These are phyloP conservation scores for Oreochromis aureus DNA, from an alignment of 2,113 vertebrate genomes.

Conservation along the genomic window DNA sequence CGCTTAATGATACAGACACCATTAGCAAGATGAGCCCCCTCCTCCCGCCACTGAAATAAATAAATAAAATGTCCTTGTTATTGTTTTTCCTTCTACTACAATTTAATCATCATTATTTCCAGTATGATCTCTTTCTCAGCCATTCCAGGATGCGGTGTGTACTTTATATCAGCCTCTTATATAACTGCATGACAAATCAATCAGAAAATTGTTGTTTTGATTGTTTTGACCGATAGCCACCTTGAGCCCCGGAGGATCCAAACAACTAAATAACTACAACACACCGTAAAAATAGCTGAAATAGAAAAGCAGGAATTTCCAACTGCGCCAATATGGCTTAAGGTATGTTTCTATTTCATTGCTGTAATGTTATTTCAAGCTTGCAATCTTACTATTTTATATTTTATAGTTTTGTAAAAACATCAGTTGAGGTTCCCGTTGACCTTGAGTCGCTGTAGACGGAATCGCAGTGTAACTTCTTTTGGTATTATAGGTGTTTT, in stretches of 20 bases:
- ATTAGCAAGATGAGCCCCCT: slow-evolving; percentile 6
- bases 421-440: neutral
- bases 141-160: neutral
- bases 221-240: slow-evolving; percentile 51
- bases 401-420: slow-evolving; percentile 8
- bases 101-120: neutral
- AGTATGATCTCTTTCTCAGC: neutral
- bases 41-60: neutral
- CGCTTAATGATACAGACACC: neutral
- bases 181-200: slow-evolving; percentile 63
- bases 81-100: neutral
- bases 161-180: slow-evolving; percentile 30
- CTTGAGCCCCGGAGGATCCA: slow-evolving; percentile 36
- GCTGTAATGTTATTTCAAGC: slow-evolving; percentile 18
- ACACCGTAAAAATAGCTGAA: slow-evolving; percentile 23
- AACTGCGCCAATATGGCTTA: neutral
- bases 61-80: neutral
- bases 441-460: slow-evolving; percentile 32
- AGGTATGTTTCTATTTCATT: neutral
- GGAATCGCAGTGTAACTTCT: neutral
- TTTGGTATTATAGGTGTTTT: neutral
- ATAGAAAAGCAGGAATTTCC: slow-evolving; percentile 18
- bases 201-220: slow-evolving; percentile 54
- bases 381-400: slow-evolving; percentile 18
- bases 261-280: slow-evolving; percentile 46